A percentile compares a stretch with the other conserved stretches of the same genome.
Evolutionary conservation across 23 tunicate species (phyloP).

Genomic region (Halocynthia roretzi): DNA sequence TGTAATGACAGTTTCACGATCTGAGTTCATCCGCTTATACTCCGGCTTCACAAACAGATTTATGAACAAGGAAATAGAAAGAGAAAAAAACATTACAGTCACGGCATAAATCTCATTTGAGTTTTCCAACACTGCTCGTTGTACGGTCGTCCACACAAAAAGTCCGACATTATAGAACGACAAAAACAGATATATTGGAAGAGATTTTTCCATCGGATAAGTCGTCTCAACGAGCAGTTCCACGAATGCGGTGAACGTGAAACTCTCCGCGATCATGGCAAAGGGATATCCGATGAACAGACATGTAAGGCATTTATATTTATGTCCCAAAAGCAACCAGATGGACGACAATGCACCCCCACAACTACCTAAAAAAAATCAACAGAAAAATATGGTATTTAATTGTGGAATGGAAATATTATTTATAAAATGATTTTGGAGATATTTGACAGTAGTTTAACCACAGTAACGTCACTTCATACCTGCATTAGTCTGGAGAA

Average conservation of each 20-base stretch:
- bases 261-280: background rate
- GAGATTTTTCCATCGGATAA: conserved; percentile 9
- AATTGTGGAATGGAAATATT: too few relatives aligned
- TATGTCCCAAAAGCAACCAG: background rate
- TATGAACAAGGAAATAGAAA: background rate
- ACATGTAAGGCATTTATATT: background rate
- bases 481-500: too few relatives aligned
- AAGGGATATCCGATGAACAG: background rate
- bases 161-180: background rate
- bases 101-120: background rate
- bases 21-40: background rate
- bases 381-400: too few relatives aligned
- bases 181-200: background rate
- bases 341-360: background rate
- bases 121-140: background rate
- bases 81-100: background rate
- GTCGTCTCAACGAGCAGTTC: conserved; percentile 30
- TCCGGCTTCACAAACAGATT: background rate
- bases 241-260: conserved; percentile 1
- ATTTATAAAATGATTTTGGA: too few relatives aligned
- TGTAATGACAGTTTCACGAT: too few relatives aligned
- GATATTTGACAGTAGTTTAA: too few relatives aligned
- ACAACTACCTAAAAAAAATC: too few relatives aligned
- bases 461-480: too few relatives aligned
- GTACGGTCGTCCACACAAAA: background rate